Percentiles rank a stretch among this genome's conserved stretches.
These are phyloP conservation scores for Progne subis DNA, from an alignment of 2,113 vertebrate genomes.

Conservation along the genomic window DNA sequence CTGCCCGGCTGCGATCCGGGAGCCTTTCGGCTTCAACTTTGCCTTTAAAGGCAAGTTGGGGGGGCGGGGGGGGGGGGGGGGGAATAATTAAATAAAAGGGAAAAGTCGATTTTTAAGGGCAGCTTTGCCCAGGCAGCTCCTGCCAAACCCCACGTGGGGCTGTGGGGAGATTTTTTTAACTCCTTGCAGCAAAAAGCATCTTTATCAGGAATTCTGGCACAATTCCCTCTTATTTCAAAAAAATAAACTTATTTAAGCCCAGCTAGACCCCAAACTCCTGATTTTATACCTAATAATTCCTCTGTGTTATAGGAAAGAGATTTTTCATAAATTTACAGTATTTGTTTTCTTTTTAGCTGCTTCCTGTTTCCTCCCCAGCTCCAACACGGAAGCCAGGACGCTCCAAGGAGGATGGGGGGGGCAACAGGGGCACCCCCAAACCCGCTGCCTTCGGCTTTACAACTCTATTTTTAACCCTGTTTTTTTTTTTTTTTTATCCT, in stretches of 20 bases:
- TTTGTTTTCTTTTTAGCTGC: not conserved
- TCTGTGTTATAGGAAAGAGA: not conserved
- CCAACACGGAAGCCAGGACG: not conserved
- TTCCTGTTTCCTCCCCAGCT: not conserved
- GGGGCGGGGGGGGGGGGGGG: accelerated
- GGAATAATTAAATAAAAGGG: not conserved
- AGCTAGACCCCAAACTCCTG: not conserved
- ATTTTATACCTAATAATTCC: not conserved
- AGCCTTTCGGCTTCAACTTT: not conserved
- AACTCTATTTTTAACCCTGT: not conserved
- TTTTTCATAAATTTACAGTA: not conserved
- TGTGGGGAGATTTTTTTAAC: not conserved
- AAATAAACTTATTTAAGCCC: not conserved
- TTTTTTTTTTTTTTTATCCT: not conserved
- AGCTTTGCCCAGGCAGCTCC: not conserved
- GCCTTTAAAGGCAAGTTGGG: constrained; percentile 37
- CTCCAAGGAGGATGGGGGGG: accelerated
- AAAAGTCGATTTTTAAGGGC: not conserved
- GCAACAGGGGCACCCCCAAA: not conserved
- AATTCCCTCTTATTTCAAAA: not conserved
- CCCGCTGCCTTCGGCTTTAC: not conserved
- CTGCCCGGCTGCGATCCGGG: not conserved
- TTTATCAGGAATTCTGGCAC: not conserved
- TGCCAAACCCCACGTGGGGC: not conserved
- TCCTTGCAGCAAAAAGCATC: not conserved